Evolutionary conservation across 1,140 invertebrate species (phyloP).

Genomic region (Polyergus mexicanus): DNA sequence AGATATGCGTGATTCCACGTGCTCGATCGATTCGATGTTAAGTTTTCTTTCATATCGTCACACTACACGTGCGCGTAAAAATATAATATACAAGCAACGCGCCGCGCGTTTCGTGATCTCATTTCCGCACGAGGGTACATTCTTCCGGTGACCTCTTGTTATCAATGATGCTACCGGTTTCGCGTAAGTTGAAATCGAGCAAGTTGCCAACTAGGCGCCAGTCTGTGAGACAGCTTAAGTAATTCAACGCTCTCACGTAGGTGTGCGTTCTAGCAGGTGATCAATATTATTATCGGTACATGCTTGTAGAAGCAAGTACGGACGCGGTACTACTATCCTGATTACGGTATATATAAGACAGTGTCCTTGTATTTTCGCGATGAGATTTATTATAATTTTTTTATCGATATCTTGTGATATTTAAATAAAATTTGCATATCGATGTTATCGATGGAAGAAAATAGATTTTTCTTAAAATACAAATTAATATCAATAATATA

Average conservation of each 20-base stretch:
- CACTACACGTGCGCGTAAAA: conserved; percentile 48
- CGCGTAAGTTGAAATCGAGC: conserved; percentile 32
- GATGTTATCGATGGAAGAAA: neutral
- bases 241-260: conserved; percentile 69
- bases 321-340: neutral
- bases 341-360: neutral
- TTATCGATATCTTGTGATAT: neutral
- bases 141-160: conserved; percentile 31
- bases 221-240: conserved; percentile 52
- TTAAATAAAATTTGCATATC: neutral
- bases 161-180: neutral
- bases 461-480: neutral
- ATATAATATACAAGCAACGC: neutral
- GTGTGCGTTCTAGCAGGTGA: conserved; percentile 65
- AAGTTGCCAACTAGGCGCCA: conserved; percentile 29
- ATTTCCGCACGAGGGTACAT: conserved; percentile 32
- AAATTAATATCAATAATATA: neutral
- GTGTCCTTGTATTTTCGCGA: neutral
- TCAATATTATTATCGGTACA: conserved; percentile 80
- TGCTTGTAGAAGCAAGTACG: neutral
- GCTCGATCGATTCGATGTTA: conserved; percentile 41
- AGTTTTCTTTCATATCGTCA: conserved; percentile 39
- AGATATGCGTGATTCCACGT: conserved; percentile 50
- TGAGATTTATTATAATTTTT: neutral
- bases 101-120: conserved; percentile 25